Evolutionary conservation across 2,888 invertebrate species (phyloP).

Genomic region (Dusona sp.): DNA sequence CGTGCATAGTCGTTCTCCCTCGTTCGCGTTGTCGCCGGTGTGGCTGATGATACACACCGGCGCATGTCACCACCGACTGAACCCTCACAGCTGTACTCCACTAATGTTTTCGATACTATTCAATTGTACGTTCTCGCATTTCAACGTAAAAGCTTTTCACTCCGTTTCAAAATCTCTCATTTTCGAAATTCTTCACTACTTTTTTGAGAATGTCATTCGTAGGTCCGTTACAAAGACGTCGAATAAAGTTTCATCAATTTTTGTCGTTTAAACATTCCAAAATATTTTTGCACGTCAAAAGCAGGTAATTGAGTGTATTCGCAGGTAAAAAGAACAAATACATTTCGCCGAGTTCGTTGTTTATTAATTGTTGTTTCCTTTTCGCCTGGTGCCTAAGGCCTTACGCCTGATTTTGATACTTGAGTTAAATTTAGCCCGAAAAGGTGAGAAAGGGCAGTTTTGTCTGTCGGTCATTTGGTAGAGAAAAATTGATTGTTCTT

Average conservation of each 20-base stretch:
- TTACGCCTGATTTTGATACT: too few species aligned
- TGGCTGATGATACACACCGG: constrained; percentile 47
- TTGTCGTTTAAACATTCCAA: neutral
- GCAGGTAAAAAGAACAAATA: too few species aligned
- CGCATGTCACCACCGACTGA: constrained; percentile 55
- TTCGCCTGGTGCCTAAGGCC: neutral
- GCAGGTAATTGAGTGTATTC: too few species aligned
- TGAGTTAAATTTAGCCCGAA: too few species aligned
- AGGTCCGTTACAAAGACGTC: neutral
- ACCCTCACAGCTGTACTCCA: constrained; percentile 38
- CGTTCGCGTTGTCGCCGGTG: constrained; percentile 65
- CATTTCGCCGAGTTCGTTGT: neutral
- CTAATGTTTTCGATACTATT: constrained; percentile 17
- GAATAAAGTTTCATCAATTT: neutral
- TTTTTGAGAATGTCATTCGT: neutral
- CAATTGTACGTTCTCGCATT: neutral
- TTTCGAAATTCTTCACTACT: neutral
- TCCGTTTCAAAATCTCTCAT: neutral
- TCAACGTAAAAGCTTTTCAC: neutral
- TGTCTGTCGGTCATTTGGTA: too few species aligned
- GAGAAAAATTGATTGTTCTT: too few species aligned
- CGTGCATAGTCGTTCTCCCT: constrained; percentile 50
- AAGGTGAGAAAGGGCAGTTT: too few species aligned
- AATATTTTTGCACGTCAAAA: neutral
- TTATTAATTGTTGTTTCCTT: neutral